A percentile compares a stretch with the other conserved stretches of the same genome.
Conservation (phyloP, 2,113 vertebrate species). For the Anas platyrhynchos region DNA sequence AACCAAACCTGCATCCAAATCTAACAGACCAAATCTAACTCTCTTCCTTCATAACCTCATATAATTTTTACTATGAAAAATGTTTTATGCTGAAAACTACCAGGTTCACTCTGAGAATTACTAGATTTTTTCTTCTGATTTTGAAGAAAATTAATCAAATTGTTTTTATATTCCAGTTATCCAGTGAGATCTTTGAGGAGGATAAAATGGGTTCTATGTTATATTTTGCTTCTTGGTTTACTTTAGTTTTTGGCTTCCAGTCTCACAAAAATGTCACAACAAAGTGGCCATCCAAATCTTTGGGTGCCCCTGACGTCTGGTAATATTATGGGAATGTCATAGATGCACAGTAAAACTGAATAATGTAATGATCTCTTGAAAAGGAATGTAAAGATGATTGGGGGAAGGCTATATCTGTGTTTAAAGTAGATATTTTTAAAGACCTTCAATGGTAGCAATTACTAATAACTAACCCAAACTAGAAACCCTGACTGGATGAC, state of each 20-base stretch:
- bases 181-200: background rate
- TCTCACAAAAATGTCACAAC: background rate
- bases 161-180: background rate
- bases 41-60: background rate
- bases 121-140: conserved; percentile 14
- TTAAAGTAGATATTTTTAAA: background rate
- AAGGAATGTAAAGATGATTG: background rate
- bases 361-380: background rate
- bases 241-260: conserved; percentile 6
- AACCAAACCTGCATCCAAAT: background rate
- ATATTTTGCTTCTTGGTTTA: background rate
- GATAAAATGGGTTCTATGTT: background rate
- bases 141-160: background rate
- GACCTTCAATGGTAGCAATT: background rate
- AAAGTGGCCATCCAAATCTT: background rate
- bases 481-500: background rate
- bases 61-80: background rate
- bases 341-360: background rate
- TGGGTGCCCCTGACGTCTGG: background rate
- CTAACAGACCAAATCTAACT: background rate
- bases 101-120: background rate
- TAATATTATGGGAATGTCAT: background rate
- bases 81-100: background rate
- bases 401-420: background rate
- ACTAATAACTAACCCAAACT: background rate